These are phyloP conservation scores for Drosophila gaucha DNA, from an alignment of 2,888 invertebrate genomes.

Conservation along the genomic window DNA sequence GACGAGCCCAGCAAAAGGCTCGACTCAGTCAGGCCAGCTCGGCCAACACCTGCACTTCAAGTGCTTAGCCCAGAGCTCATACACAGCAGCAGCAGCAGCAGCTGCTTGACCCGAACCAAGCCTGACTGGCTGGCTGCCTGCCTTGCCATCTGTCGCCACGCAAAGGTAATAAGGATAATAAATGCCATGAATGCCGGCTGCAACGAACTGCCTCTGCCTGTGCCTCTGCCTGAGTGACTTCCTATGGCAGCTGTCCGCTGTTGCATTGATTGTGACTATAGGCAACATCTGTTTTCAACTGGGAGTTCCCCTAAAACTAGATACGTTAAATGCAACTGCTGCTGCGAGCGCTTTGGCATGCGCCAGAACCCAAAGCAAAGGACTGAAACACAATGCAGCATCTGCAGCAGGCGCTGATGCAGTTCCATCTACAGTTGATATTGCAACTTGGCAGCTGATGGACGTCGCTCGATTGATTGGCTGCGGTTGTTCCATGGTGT, in stretches of 20 bases:
- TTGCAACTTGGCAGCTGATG: slow-evolving; percentile 50
- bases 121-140: slow-evolving; percentile 10
- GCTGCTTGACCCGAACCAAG: slow-evolving; percentile 19
- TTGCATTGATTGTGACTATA: slow-evolving; percentile 52
- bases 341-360: slow-evolving; percentile 41
- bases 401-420: slow-evolving; percentile 32
- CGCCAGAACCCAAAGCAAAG: slow-evolving; percentile 32
- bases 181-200: slow-evolving; percentile 32
- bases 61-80: slow-evolving; percentile 42
- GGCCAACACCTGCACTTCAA: slow-evolving; percentile 62
- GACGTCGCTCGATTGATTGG: slow-evolving; percentile 30
- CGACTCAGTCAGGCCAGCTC: slow-evolving; percentile 18
- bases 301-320: slow-evolving; percentile 41
- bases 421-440: slow-evolving; percentile 29
- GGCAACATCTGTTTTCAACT: slow-evolving; percentile 48
- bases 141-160: slow-evolving; percentile 41
- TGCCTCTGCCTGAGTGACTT: slow-evolving; percentile 15
- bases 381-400: slow-evolving; percentile 28
- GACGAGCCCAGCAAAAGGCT: slow-evolving; percentile 25
- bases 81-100: slow-evolving; percentile 21
- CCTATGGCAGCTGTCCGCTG: slow-evolving; percentile 43
- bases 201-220: slow-evolving; percentile 5
- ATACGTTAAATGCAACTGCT: slow-evolving; percentile 15
- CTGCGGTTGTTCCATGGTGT: slow-evolving; percentile 25
- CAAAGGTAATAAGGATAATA: slow-evolving; percentile 51